Conservation (phyloP, 2,113 vertebrate genomes). For the Egretta garzetta region DNA sequence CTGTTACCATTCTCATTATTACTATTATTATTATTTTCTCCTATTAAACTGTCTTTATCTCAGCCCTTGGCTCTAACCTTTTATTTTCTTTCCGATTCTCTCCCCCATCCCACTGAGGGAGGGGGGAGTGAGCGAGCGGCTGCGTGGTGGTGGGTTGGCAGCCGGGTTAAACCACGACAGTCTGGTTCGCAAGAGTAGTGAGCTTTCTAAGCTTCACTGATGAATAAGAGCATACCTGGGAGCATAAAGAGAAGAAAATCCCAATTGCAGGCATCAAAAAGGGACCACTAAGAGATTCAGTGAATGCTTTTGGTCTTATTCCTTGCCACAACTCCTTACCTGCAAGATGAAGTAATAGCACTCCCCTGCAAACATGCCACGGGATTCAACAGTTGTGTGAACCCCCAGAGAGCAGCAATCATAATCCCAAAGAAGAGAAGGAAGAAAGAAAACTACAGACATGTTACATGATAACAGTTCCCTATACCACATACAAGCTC, state of each 20-base stretch:
- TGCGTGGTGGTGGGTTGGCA: too few relatives aligned
- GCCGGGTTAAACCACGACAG: too few relatives aligned
- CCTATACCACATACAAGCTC: background rate
- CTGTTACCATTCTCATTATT: too few relatives aligned
- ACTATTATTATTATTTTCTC: too few relatives aligned
- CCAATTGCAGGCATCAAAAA: background rate
- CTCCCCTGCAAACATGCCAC: background rate
- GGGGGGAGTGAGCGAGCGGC: too few relatives aligned
- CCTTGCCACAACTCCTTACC: background rate
- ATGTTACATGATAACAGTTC: background rate
- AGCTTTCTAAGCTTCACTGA: background rate
- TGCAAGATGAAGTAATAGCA: background rate
- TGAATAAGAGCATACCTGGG: background rate
- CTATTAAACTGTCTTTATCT: too few relatives aligned
- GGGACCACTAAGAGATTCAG: background rate
- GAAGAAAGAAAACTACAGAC: background rate
- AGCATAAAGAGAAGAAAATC: background rate
- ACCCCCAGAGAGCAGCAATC: fast-evolving
- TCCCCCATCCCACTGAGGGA: too few relatives aligned
- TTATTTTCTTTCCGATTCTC: too few relatives aligned
- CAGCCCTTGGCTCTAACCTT: too few relatives aligned
- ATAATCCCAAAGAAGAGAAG: background rate
- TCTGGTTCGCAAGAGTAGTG: background rate
- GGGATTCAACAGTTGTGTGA: background rate
- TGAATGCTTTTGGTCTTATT: background rate